Base-by-base conservation (phyloP, 2,113 vertebrate genomes). In the Sturnus vulgaris region DNA sequence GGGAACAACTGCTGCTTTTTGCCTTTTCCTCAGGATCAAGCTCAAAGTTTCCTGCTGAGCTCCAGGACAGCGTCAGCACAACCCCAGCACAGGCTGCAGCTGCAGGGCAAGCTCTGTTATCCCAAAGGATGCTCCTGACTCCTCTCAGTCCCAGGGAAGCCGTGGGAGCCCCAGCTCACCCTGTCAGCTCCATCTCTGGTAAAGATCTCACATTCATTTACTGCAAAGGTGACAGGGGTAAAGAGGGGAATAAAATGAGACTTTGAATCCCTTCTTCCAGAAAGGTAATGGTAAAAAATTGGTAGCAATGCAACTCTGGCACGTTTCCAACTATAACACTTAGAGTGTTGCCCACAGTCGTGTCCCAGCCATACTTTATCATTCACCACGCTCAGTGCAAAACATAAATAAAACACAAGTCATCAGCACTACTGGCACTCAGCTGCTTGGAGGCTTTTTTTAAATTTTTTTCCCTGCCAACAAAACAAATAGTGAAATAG, bases 321-420 rank as follows among this genome's bases (percentile, higher is more conserved):
- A 86, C 18, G 20, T 90, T 80, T 75, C 92, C 83, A 84, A 50
- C 57, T 83, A 10, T 42, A 92, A 91, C 92, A 87, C 76, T 92
- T 9, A 70, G 8, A 82, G 64, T 70, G 31, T 7, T 81, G 57
- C 90, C 92, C 90, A 95, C 44, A 44, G 59, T 57, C 1, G 0
- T 15, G 61, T 77, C 81, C 90, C 81, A 92, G 93, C 57, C 92
- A 82, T 15, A 88, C 46, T 94, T 87, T 39, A 90, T 93, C 93
- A 94, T 91, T 96, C 86, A 82, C 6, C 2, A 60, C 16, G 70
- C 69, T 95, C 61, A 79, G 60, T 72, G 80, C 33, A 87, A 94
- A 91, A 72, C 56, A 94, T 93, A 95, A 96, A 95, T 95, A 96
- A 96, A 88, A 39, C 57, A 87, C 35, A 83, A 89, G 68, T 82